Base-by-base conservation (phyloP, 2,113 vertebrate species). In the Psittacula cyanocephala region DNA sequence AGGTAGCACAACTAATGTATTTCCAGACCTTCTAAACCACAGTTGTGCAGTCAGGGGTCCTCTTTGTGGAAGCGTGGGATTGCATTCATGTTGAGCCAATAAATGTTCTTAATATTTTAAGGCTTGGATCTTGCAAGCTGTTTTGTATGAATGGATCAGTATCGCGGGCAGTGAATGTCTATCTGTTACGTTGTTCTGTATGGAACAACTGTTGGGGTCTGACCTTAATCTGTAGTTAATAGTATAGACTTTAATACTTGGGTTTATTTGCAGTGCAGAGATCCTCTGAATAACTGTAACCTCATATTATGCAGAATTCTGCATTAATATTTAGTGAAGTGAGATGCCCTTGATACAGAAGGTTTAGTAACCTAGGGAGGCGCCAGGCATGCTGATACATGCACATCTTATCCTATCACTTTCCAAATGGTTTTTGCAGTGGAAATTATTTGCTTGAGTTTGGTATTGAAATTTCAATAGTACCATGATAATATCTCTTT, bases 181-280 rank as follows among this genome's bases (percentile, higher is more conserved):
- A 11, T 39, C 15, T 80, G 0, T 53, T 85, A 5, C 2, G 3
- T 77, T 60, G 29, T 81, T 76, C 82, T 83, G 0, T 16, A 39
- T 35, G 81, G 77, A 95, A 43, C 77, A 68, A 88, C 80, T 47
- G 27, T 71, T 76, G 77, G 86, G 65, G 68, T 84, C 77, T 91
- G 96, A 93, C 83, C 95, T 92, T 92, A 93, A 89, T 92, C 83
- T 95, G 77, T 72, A 87, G 69, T 91, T 92, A 85, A 88, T 83
- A 81, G 65, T 81, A 53, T 57, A 77, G 92, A 50, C 92, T 86
- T 88, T 75, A 78, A 81, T 86, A 44, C 44, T 88, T 81, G 53
- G 72, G 94, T 95, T 94, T 86, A 60, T 72, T 94, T 93, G 65
- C 74, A 79, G 47, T 72, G 68, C 72, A 81, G 76, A 69, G 86